Evolutionary conservation across 2,797 vertebrate genomes (phyloP).

Genomic region (Hipposideros larvatus): DNA sequence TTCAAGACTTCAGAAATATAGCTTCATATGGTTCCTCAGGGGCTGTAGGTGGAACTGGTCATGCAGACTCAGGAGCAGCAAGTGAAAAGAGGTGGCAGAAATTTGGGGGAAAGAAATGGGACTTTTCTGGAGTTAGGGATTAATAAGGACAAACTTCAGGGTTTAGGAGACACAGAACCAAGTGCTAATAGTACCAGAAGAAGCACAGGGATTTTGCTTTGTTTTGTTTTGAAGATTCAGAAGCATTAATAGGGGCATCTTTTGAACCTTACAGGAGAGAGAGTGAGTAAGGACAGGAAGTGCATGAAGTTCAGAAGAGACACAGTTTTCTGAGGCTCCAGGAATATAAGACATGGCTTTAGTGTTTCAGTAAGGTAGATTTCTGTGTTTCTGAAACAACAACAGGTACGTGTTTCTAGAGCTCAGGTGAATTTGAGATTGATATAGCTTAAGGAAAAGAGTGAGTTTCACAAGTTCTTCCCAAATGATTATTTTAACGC

Average conservation of each 20-base stretch:
- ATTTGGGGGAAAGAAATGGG: conserved; percentile 58
- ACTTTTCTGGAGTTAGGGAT: conserved; percentile 67
- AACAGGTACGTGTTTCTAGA: conserved; percentile 43
- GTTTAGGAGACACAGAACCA: conserved; percentile 9
- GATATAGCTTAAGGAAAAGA: conserved; percentile 57
- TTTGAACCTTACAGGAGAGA: conserved; percentile 25
- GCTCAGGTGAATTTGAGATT: conserved; percentile 71
- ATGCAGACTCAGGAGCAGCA: not conserved
- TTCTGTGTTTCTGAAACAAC: conserved; percentile 77
- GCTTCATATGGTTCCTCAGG: conserved; percentile 54
- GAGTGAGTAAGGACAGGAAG: conserved; percentile 20
- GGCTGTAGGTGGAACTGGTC: conserved; percentile 61
- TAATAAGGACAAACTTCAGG: not conserved
- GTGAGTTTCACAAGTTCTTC: conserved; percentile 66
- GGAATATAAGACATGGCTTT: conserved; percentile 50
- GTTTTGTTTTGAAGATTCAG: not conserved
- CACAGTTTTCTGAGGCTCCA: conserved; percentile 75
- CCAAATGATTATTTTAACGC: conserved; percentile 72
- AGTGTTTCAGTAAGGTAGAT: conserved; percentile 74
- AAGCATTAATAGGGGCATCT: not conserved
- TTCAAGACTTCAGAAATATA: conserved; percentile 12
- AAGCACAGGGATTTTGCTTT: not conserved
- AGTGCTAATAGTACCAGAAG: not conserved
- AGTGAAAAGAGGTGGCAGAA: conserved; percentile 49
- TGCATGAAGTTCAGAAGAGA: conserved; percentile 60